Evolutionary conservation across 2,888 invertebrate species (phyloP).

Genomic region (Drosophila neonasuta): DNA sequence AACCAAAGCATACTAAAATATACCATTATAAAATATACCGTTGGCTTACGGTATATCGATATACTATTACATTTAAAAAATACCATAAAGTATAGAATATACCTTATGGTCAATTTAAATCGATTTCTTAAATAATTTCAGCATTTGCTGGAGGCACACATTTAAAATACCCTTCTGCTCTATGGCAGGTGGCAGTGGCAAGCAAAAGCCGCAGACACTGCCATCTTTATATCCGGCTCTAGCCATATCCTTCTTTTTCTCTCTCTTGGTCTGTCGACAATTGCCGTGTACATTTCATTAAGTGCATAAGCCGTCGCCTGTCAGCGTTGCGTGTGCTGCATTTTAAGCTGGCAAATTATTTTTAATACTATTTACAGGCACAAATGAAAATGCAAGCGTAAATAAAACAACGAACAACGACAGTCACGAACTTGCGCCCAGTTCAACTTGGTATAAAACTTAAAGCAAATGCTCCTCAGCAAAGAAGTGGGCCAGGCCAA

Average conservation of each 20-base stretch:
- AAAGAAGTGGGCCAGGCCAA: background rate
- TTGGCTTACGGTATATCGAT: too few species aligned
- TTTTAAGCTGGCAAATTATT: slow-evolving; percentile 77
- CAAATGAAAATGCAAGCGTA: slow-evolving; percentile 74
- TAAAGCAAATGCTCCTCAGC: background rate
- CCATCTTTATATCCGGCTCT: slow-evolving; percentile 34
- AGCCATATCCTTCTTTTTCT: slow-evolving; percentile 6
- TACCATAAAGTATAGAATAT: too few species aligned
- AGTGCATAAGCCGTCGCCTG: slow-evolving; percentile 77
- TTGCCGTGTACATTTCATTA: slow-evolving; percentile 78
- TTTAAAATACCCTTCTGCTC: too few species aligned
- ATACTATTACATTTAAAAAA: too few species aligned
- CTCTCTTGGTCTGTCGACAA: slow-evolving; percentile 38
- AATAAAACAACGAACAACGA: slow-evolving; percentile 52
- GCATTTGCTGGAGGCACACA: too few species aligned
- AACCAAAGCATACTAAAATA: too few species aligned
- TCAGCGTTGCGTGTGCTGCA: slow-evolving; percentile 59
- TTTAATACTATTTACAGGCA: slow-evolving; percentile 74
- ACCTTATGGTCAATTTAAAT: too few species aligned
- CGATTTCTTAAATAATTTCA: too few species aligned
- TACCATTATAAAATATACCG: too few species aligned
- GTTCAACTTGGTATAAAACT: background rate
- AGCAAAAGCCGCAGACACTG: slow-evolving; percentile 35
- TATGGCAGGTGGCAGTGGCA: too few species aligned
- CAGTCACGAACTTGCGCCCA: slow-evolving; percentile 62